phyloP scores from a whole-genome alignment of 2,888 invertebrate species.

The Cosmia trapezina region DNA sequence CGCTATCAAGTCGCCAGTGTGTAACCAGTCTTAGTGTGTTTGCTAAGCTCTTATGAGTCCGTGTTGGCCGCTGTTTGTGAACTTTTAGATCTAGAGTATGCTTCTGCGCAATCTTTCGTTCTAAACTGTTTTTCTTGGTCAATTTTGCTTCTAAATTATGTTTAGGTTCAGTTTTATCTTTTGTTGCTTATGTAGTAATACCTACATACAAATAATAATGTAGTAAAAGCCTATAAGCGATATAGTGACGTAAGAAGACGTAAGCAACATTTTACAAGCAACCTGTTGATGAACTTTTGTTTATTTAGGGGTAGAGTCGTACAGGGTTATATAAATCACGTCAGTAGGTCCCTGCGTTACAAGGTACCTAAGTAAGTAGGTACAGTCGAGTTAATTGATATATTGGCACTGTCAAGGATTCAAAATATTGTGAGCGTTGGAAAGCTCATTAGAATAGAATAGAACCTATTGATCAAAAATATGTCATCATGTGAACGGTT shows the following conservation, averaged over 20 bases:
- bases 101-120: neutral
- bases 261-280: slow-evolving; percentile 17
- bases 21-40: slow-evolving; percentile 11
- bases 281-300: slow-evolving; percentile 45
- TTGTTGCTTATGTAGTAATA: neutral
- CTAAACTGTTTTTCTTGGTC: neutral
- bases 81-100: neutral
- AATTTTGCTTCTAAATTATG: neutral
- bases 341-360: too few species aligned
- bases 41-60: neutral
- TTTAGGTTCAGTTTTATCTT: neutral
- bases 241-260: neutral
- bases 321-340: neutral
- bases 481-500: too few species aligned
- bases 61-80: neutral
- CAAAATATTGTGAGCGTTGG: too few species aligned
- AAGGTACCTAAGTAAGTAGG: neutral
- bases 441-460: too few species aligned
- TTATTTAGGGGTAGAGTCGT: slow-evolving; percentile 26
- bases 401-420: too few species aligned
- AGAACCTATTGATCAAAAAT: too few species aligned
- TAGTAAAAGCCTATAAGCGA: neutral
- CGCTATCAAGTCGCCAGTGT: slow-evolving; percentile 10
- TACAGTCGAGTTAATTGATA: too few species aligned
- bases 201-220: neutral